phyloP scores from a whole-genome alignment of 2,888 invertebrate species.

The Metallyticus violacea region DNA sequence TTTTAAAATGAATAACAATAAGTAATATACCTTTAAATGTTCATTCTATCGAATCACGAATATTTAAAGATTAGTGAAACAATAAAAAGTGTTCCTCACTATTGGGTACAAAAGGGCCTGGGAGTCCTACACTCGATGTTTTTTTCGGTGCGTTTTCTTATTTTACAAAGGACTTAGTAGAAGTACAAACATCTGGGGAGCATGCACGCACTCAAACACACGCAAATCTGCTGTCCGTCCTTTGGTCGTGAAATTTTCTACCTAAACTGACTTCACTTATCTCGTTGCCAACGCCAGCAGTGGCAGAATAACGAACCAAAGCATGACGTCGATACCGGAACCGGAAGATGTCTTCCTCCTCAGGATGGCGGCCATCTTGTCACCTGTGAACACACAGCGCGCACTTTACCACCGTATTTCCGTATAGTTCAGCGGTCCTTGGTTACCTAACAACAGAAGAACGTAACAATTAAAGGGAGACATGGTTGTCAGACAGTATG shows the following conservation, averaged over 20 bases:
- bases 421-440: neutral
- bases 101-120: constrained; percentile 2
- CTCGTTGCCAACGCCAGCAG: constrained; percentile 38
- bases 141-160: neutral
- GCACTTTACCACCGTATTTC: neutral
- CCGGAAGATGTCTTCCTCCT: constrained; percentile 62
- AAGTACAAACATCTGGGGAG: neutral
- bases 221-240: neutral
- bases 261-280: constrained; percentile 33
- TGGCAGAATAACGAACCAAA: constrained; percentile 42
- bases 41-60: neutral
- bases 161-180: neutral
- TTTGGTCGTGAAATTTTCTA: neutral
- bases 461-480: neutral
- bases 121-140: constrained; percentile 13
- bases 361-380: constrained; percentile 87
- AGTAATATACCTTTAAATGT: neutral
- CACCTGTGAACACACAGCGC: constrained; percentile 56
- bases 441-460: no score
- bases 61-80: neutral
- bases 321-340: constrained; percentile 40
- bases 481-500: neutral
- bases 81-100: neutral
- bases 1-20: neutral
- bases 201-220: neutral